Percentiles rank a stretch among this genome's conserved stretches.
phyloP scores from a whole-genome alignment of 2,888 invertebrate genomes.

The Antitype chi region DNA sequence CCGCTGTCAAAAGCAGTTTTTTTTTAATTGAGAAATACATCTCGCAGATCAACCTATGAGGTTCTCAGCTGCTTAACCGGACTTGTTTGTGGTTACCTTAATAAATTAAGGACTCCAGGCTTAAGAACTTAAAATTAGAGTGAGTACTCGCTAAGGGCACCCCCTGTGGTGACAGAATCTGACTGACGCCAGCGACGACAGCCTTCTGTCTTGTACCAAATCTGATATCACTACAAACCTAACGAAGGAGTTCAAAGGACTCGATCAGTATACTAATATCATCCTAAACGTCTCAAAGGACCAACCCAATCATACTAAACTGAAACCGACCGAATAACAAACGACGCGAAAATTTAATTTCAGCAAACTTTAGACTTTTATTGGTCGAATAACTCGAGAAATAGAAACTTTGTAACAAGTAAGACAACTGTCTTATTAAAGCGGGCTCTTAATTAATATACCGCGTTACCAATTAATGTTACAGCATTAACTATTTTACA shows the following conservation, averaged over 20 bases:
- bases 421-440: conserved; percentile 63
- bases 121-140: too few relatives aligned
- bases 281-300: conserved; percentile 24
- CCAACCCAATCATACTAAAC: conserved; percentile 36
- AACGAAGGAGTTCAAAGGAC: background rate
- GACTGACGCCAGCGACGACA: too few relatives aligned
- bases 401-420: conserved; percentile 64
- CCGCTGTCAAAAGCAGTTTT: too few relatives aligned
- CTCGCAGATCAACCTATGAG: too few relatives aligned
- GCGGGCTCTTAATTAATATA: conserved; percentile 72
- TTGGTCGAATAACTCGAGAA: conserved; percentile 64
- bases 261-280: background rate
- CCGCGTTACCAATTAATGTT: conserved; percentile 69
- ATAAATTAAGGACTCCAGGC: too few relatives aligned
- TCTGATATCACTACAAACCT: background rate
- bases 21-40: too few relatives aligned
- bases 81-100: too few relatives aligned
- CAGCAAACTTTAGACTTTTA: conserved; percentile 64
- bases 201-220: too few relatives aligned
- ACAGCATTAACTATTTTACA: conserved; percentile 53
- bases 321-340: conserved; percentile 47
- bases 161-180: too few relatives aligned
- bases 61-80: too few relatives aligned
- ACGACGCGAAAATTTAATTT: conserved; percentile 66
- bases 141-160: too few relatives aligned